Evolutionary conservation across 2,888 invertebrate species (phyloP), one percentile per base, ranked within the genome.

Genomic region (Megaustenia siamemsis): DNA sequence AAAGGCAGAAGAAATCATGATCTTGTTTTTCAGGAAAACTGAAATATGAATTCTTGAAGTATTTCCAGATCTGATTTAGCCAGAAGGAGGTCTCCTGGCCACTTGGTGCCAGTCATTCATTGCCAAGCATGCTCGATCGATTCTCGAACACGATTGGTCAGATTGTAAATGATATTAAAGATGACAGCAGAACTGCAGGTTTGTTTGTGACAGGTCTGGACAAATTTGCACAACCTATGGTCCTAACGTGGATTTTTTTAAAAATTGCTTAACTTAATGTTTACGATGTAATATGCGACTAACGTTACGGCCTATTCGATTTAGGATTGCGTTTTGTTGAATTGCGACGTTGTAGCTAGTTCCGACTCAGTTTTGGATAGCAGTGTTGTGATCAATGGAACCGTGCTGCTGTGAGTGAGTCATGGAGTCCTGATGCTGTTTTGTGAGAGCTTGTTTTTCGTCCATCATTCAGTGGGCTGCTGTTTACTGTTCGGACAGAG

Each of bases 61-160:
- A 6, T 28, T 60, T 60, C 60, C 60, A 60, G n/a, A 28, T n/a
- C 3, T 53, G 53, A 15, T 5, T 53, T 60, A 21, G 21, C 60
- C 21, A 60, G 60, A n/a, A 8, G 38, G 6, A 73, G n/a, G n/a
- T n/a, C 21, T n/a, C n/a, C 73, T 73, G 73, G 73, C 73, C n/a
- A 73, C 3, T 24, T 43, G n/a, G 28, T 28, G 28, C 43, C 45
- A 45, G 45, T 73, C 73, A 73, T 73, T 73, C 73, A 28, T 24
- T 43, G 45, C 45, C n/a, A 43, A 38, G 43, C n/a, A 12, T 45
- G n/a, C 1, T 15, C 21, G 40, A 68, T 68, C 40, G 15, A 73
- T 28, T 43, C 73, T 73, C 45, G 73, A 40, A 73, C 45, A 45
- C 4, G 73, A 73, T 73, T 73, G 73, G 73, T 43, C 8, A 28